Conservation (phyloP, 2,113 vertebrate genomes). For the Mobula birostris region DNA sequence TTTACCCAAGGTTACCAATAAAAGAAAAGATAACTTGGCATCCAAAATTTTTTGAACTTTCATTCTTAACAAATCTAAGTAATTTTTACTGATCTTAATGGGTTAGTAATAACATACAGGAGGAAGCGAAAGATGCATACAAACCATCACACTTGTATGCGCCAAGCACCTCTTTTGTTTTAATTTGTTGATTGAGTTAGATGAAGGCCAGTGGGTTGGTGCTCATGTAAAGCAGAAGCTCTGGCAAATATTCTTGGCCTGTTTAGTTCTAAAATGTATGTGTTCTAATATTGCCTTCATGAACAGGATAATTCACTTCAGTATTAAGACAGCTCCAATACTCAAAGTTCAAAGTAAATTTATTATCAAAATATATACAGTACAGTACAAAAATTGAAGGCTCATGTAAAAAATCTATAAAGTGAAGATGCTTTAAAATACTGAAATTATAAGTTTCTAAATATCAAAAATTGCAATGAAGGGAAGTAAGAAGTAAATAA, state of each 20-base stretch:
- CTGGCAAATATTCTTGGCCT: background rate
- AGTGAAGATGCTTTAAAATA: too few species aligned
- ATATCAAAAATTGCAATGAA: too few species aligned
- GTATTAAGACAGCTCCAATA: background rate
- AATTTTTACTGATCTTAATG: background rate
- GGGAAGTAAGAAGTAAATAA: too few species aligned
- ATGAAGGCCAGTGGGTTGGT: background rate
- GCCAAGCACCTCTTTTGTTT: background rate
- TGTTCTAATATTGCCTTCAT: background rate
- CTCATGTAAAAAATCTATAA: too few species aligned
- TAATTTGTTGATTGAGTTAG: background rate
- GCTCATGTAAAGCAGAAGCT: background rate
- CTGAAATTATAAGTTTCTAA: too few species aligned
- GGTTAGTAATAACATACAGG: background rate
- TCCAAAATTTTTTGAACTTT: background rate
- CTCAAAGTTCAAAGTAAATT: too few species aligned
- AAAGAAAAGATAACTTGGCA: background rate
- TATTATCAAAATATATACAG: too few species aligned
- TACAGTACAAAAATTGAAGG: too few species aligned
- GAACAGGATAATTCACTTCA: background rate
- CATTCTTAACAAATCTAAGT: background rate
- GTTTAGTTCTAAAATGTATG: background rate
- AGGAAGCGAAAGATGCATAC: background rate
- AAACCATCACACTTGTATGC: background rate
- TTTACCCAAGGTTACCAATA: background rate